These are phyloP conservation scores for Tamias sibiricus DNA, from an alignment of 2,113 vertebrate genomes.

Conservation along the genomic window DNA sequence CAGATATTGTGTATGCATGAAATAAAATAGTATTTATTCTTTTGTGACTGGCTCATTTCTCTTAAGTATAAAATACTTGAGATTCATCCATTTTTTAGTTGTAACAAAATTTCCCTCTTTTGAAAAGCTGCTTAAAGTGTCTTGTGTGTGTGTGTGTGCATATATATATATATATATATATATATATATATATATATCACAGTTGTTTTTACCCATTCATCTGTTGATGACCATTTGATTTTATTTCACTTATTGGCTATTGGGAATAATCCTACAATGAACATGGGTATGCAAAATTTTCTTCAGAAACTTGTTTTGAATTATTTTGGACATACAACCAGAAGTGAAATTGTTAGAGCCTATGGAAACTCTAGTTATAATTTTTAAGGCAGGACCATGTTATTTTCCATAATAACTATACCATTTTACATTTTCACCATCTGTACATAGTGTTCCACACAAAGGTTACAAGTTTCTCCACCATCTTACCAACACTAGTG, in stretches of 20 bases:
- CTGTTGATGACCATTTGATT: neutral
- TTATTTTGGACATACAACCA: neutral
- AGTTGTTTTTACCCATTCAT: neutral
- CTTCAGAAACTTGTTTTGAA: neutral
- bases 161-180: no score
- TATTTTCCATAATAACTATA: neutral
- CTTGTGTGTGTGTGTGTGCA: no score
- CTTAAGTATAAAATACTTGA: neutral
- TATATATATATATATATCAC: no score
- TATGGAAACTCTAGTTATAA: neutral
- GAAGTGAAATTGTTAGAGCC: neutral
- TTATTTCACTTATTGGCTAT: neutral
- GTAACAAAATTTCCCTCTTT: neutral
- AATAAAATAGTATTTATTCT: neutral
- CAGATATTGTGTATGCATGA: neutral
- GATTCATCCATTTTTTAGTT: neutral
- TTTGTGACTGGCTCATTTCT: neutral
- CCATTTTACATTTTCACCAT: neutral
- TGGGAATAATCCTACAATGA: neutral
- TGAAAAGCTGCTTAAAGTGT: neutral
- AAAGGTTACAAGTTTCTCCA: neutral
- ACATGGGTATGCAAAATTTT: neutral
- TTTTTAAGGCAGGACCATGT: no score
- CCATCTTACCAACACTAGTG: neutral
- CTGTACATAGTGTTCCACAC: neutral